These are phyloP conservation scores for Trichopoda pennipes DNA, from an alignment of 2,888 invertebrate species.

Conservation along the genomic window DNA sequence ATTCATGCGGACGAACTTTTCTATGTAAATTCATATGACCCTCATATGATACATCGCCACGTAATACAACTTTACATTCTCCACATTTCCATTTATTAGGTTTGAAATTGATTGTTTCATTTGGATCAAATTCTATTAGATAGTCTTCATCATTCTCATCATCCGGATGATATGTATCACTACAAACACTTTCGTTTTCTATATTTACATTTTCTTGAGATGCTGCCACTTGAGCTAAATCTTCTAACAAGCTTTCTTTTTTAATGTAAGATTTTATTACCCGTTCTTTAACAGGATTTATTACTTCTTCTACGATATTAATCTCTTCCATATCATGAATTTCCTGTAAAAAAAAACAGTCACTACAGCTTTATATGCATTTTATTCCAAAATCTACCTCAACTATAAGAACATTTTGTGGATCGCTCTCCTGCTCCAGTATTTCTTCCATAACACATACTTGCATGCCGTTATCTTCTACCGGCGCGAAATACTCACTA, in stretches of 20 bases:
- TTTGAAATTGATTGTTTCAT: conserved; percentile 32
- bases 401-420: conserved; percentile 34
- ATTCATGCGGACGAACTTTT: conserved; percentile 68
- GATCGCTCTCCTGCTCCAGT: conserved; percentile 32
- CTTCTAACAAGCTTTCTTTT: conserved; percentile 38
- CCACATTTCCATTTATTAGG: conserved; percentile 70
- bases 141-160: conserved; percentile 70
- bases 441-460: conserved; percentile 55
- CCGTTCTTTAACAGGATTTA: conserved; percentile 10
- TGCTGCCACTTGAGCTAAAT: conserved; percentile 47
- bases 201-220: conserved; percentile 54
- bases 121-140: conserved; percentile 54
- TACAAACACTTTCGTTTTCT: background rate
- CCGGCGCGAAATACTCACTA: conserved; percentile 37
- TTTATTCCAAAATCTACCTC: conserved; percentile 17
- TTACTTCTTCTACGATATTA: conserved; percentile 46
- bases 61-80: conserved; percentile 68
- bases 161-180: conserved; percentile 44
- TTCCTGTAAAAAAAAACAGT: conserved; percentile 31
- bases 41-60: conserved; percentile 71
- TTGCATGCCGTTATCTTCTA: conserved; percentile 39
- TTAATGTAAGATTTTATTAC: background rate
- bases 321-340: conserved; percentile 56
- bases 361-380: background rate
- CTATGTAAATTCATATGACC: conserved; percentile 71